Evolutionary conservation across 2,797 vertebrate species (phyloP).

Genomic region (Otolemur crassicaudatus): DNA sequence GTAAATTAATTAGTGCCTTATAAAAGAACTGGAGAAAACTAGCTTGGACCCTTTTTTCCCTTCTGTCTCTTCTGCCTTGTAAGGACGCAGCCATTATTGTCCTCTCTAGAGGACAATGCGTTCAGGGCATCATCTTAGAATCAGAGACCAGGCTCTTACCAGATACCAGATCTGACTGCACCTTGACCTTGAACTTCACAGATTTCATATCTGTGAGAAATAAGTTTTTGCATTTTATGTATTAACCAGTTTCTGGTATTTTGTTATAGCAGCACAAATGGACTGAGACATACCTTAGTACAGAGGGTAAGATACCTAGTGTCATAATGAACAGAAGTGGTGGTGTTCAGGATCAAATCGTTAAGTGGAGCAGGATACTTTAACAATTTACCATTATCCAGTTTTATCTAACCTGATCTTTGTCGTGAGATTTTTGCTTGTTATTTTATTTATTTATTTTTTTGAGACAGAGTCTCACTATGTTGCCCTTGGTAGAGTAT

Average conservation of each 20-base stretch:
- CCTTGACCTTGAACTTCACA: not conserved
- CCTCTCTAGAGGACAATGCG: not conserved
- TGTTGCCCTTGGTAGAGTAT: no score
- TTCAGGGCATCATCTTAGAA: not conserved
- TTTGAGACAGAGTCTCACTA: no score
- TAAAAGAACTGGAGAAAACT: no score
- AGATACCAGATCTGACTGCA: not conserved
- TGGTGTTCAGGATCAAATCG: not conserved
- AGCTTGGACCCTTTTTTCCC: not conserved
- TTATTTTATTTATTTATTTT: no score
- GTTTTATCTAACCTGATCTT: not conserved
- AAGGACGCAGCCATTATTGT: not conserved
- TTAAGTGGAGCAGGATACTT: not conserved
- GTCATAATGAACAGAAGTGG: not conserved
- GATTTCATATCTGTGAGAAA: not conserved
- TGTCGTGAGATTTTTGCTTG: not conserved
- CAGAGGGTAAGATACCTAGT: not conserved
- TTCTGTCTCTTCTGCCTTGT: not conserved
- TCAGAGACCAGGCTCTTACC: not conserved
- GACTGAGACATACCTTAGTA: not conserved
- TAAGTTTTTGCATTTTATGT: not conserved
- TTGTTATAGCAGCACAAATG: not conserved
- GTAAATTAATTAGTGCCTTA: not conserved
- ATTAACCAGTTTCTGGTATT: not conserved
- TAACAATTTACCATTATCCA: not conserved